Evolutionary conservation across 30 jellyfish, hydroid and myxozoan species (phyloP).

Genomic region (Aurelia sp.): DNA sequence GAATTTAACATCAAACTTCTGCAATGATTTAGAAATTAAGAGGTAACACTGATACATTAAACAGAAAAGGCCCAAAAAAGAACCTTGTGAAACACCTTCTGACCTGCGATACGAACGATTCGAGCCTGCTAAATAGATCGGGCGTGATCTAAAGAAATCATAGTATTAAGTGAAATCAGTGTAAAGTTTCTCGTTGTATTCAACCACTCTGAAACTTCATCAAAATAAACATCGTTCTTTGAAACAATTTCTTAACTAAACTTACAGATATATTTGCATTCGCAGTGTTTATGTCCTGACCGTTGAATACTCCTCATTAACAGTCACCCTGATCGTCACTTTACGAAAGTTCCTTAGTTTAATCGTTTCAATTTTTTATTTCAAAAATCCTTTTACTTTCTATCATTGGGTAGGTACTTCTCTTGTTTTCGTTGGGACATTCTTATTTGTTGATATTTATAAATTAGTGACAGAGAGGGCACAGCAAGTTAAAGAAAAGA

Average conservation of each 20-base stretch:
- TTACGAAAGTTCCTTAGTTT: conserved; percentile 85
- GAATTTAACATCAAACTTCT: too few species aligned
- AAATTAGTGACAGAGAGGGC: background rate
- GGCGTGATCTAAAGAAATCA: too few species aligned
- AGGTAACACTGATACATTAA: too few species aligned
- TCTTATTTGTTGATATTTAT: conserved; percentile 61
- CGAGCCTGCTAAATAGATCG: too few species aligned
- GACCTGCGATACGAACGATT: too few species aligned
- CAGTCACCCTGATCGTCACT: conserved; percentile 86
- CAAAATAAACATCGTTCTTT: background rate
- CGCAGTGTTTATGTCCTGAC: conserved; percentile 86
- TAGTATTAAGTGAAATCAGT: too few species aligned
- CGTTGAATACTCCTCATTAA: conserved; percentile 82
- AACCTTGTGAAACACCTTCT: too few species aligned
- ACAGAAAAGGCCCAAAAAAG: too few species aligned
- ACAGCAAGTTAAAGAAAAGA: background rate
- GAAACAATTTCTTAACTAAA: conserved; percentile 3
- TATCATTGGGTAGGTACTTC: conserved; percentile 96
- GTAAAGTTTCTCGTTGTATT: too few species aligned
- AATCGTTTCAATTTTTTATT: conserved; percentile 71
- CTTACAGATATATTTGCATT: conserved; percentile 76
- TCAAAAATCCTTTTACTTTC: conserved; percentile 80
- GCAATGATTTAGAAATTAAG: too few species aligned
- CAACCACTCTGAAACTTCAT: too few species aligned
- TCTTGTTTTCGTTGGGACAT: conserved; percentile 83